A percentile compares a stretch with the other conserved stretches of the same genome.
phyloP scores from a whole-genome alignment of 1,140 invertebrate genomes.

The Wasmannia auropunctata region DNA sequence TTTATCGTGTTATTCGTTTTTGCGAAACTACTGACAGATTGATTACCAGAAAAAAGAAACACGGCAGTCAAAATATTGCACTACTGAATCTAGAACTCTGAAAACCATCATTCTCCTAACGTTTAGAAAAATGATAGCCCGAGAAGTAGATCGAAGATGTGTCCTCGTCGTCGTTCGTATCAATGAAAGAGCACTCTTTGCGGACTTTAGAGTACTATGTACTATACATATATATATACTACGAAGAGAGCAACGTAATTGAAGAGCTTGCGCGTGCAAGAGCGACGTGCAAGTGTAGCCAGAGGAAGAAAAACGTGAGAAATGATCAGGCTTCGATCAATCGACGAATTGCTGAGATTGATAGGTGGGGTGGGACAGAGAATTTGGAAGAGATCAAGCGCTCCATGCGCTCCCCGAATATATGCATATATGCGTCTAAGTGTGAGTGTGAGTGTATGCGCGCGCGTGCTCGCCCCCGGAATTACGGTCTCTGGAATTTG shows the following conservation, averaged over 20 bases:
- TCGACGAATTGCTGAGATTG: constrained; percentile 26
- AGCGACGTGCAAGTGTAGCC: neutral
- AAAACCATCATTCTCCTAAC: neutral
- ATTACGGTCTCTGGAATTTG: constrained; percentile 50
- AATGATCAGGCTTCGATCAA: constrained; percentile 9
- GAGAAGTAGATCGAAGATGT: constrained; percentile 24
- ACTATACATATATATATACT: neutral
- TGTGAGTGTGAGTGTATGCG: constrained; percentile 28
- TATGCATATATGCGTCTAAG: neutral
- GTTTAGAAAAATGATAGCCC: neutral
- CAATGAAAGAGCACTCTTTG: constrained; percentile 39
- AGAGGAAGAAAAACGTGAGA: constrained; percentile 29
- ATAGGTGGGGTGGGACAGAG: constrained; percentile 9
- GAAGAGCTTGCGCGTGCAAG: constrained; percentile 7
- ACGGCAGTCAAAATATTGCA: neutral
- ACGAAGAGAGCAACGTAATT: constrained; percentile 21
- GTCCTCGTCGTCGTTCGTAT: constrained; percentile 13
- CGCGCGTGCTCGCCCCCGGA: constrained; percentile 11
- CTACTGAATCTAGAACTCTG: constrained; percentile 12
- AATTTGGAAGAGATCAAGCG: constrained; percentile 27
- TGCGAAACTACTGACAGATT: neutral
- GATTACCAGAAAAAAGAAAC: neutral
- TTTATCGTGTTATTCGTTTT: neutral
- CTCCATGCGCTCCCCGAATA: neutral
- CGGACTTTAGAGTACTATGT: constrained; percentile 5